Evolutionary conservation across 53 echinoderm and acorn worm genomes (phyloP), one percentile per base, ranked within the genome.

Genomic region (Actinopyga echinites): DNA sequence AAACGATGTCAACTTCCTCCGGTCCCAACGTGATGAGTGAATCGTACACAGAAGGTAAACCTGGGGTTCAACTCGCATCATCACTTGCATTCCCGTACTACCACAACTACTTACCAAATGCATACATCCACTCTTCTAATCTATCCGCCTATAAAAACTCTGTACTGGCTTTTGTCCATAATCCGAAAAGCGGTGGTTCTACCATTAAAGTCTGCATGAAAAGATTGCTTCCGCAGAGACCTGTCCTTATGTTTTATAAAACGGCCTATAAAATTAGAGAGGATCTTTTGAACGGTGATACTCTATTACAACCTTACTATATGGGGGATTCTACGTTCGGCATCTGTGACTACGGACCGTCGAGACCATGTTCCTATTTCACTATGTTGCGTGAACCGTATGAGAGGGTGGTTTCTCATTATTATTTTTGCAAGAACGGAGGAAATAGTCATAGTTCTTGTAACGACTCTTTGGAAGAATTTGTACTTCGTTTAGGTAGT

Each of bases 361-460:
- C 54, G 30, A 35, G 64, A 66, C 69, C 79, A 17, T 89, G 89
- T 55, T 58, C 89, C 8, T 89, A 89, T 60, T 85, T 89, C 55
- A 89, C 89, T 5, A 52, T 89, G 44, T 57, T 89, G 65, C 57
- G 89, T 12, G 78, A 89, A 30, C 89, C 89, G 8, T 69, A 79
- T 53, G 65, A 79, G 13, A 32, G 89, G 57, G 66, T 66, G 0
- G 57, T 89, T 29, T 89, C 85, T 1, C 24, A 22, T 30, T 89
- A 77, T 49, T 74, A 75, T 30, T 89, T 79, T 40, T 89, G 89
- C 60, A 73, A 84, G 57, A 63, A 84, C 25, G 79, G 64, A 4
- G 65, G 79, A 35, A 12, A 30, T 20, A 65, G 66, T 43, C 77
- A 49, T 13, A 56, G 32, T 20, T 42, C 69, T 13, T 57, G 57